Evolutionary conservation across 1,140 invertebrate genomes (phyloP), one percentile per base, ranked within the genome.

Genomic region (Dendrolimus kikuchii): DNA sequence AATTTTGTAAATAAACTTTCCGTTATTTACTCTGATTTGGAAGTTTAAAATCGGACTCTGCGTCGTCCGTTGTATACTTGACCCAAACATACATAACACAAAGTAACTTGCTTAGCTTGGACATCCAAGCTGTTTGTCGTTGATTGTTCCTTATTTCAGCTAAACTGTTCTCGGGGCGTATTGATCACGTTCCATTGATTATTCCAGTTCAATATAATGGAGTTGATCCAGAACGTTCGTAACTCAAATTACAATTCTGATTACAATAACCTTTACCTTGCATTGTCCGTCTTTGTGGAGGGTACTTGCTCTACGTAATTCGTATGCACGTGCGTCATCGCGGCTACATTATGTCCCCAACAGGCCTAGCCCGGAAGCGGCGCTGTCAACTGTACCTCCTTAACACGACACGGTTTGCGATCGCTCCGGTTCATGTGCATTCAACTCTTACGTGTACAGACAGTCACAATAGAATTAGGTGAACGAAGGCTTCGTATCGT

Each of bases 201-300:
- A 56, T 63, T 66, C 53, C 60, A 62, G 55, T 68, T 56, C 51
- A 65, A 64, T 67, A 60, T 64, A 65, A 77, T 66, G 49, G 57
- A 71, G 57, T 60, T 67, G 64, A 67, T 68, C 52, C 56, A 57
- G 60, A 64, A 57, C 59, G 59, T 62, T 59, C 64, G 61, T 61
- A 56, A 65, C 59, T 63, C 65, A 53, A 72, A 69, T 74, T 68
- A 66, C 60, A 62, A 71, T 69, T 68, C 66, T 71, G 62, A 60
- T 66, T 64, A 72, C 75, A 77, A 78, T 81, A 75, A 79, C 78
- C 74, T 79, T 81, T 77, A 77, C 74, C 74, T 79, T 79, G 78
- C 68, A 78, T 77, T 78, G 71, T 42, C 36, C 51, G 50, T 48
- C 55, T 60, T 60, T 60, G 64, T 50, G 53, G 43, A 49, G 46